These are phyloP conservation scores for Cryptus armator DNA, from an alignment of 2,888 invertebrate species.

Conservation along the genomic window DNA sequence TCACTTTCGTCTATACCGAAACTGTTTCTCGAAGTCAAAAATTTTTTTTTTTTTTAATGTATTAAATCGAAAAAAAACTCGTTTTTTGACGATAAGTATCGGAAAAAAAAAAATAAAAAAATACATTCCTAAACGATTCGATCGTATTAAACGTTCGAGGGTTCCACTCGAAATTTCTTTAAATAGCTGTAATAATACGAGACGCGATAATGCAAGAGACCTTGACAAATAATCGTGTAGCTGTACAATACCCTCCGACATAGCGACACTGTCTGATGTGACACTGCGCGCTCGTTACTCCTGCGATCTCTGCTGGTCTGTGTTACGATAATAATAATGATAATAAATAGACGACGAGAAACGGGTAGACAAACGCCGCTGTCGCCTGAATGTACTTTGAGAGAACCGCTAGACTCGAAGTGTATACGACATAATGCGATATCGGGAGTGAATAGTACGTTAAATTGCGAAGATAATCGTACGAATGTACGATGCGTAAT, in stretches of 20 bases:
- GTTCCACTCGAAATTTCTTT: not conserved
- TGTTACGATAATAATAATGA: slow-evolving; percentile 22
- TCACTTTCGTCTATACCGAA: not conserved
- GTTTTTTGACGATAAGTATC: not conserved
- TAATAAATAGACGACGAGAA: slow-evolving; percentile 23
- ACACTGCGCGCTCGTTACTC: not conserved
- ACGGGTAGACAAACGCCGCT: not conserved
- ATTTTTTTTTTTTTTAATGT: not conserved
- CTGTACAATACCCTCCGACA: slow-evolving; percentile 2
- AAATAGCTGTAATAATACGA: not conserved
- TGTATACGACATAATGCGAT: not conserved
- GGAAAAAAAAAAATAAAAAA: not conserved
- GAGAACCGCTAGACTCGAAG: not conserved
- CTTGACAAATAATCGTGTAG: slow-evolving; percentile 12
- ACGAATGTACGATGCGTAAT: not conserved
- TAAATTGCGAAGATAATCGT: not conserved
- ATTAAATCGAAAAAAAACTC: not conserved
- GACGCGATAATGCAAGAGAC: slow-evolving; percentile 20
- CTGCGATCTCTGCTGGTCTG: not conserved
- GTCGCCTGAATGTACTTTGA: slow-evolving; percentile 1
- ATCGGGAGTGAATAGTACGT: not conserved
- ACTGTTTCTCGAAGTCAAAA: not conserved
- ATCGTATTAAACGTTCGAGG: not conserved
- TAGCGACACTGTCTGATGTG: slow-evolving; percentile 8
- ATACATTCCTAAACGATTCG: slow-evolving; percentile 1